Evolutionary conservation across 2,888 invertebrate genomes (phyloP), one percentile per base, ranked within the genome.

Genomic region (Siphlonurus alternatus): DNA sequence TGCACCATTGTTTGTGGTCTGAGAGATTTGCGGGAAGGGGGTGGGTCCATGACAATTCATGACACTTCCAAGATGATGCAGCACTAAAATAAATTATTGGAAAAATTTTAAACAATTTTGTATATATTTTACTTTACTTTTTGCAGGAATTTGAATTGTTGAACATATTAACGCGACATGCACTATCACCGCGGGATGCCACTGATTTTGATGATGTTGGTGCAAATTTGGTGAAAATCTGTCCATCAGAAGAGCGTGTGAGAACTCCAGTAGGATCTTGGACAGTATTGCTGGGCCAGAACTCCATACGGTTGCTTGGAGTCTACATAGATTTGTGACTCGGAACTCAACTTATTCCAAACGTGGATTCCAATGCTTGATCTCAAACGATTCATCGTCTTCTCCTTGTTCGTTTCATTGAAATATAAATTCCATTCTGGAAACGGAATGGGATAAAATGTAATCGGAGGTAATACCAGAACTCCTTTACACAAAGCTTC

Each of bases 231-330:
- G n/a, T n/a, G n/a, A n/a, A n/a, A n/a, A n/a, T n/a, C n/a, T n/a
- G 75, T 77, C 23, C 1, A 10, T 56, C 19, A 56, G 23, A 56
- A 56, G 56, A 56, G 10, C 1, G 20, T 7, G 10, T 24, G n/a
- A 23, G 60, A 60, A n/a, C 25, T 60, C 60, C 60, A 60, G 23
- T 60, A 60, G 19, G 60, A 19, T 24, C 23, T 23, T 2, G 60
- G 60, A 15, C 60, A 60, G 23, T 60, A 23, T 22, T 60, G 22
- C 1, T 24, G 23, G 3, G 60, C 60, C 19, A 60, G 19, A 23
- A 23, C 23, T 23, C 60, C 60, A 23, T 60, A 60, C 22, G 25
- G 3, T 23, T 23, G 23, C 5, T 60, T 23, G 7, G 61, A 38
- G 7, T 38, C 61, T 20, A 25, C 25, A 20, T 1, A 25, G 3